Evolutionary conservation across 2,113 vertebrate species (phyloP), one percentile per base, ranked within the genome.

Genomic region (Entomyzon cyanotis): DNA sequence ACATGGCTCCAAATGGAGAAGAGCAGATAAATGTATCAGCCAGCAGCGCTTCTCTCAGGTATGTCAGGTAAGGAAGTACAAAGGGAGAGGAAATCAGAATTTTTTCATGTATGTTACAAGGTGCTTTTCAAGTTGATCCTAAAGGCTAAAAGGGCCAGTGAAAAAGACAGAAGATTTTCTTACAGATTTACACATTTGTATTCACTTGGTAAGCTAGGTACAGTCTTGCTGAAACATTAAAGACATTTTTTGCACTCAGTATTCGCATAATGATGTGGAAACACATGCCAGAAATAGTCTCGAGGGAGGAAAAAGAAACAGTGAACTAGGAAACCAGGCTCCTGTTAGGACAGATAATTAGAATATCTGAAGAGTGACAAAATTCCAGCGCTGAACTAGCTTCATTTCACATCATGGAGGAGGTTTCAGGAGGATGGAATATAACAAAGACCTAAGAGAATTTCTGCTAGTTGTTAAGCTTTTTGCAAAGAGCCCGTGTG

Each of bases 321-420:
- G 78, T 67, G 55, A 93, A 88, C 91, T 94, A 84, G 93, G 95
- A 95, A 95, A 71, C 24, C 28, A 90, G 90, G 75, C 75, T 94
- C 75, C 82, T 88, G 85, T 95, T 95, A 86, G 73, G 79, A 79
- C 71, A 96, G 93, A 77, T 86, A 94, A 95, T 94, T 94, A 96
- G 82, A 93, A 88, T 90, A 97, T 94, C 92, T 92, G 55, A 95
- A 85, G 90, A 94, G 55, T 68, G 85, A 90, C 93, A 95, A 90
- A 93, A 93, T 86, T 94, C 64, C 76, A 84, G 13, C 46, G 71
- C 85, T 90, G 84, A 77, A 95, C 33, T 27, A 75, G 63, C 55
- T 78, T 56, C 59, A 79, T 73, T 85, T 90, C 60, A 64, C 24
- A 79, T 65, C 53, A 77, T 2, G 17, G 19, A 85, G 78, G 59